phyloP scores from a whole-genome alignment of 2,113 vertebrate genomes.

The Chaetodon trifascialis region DNA sequence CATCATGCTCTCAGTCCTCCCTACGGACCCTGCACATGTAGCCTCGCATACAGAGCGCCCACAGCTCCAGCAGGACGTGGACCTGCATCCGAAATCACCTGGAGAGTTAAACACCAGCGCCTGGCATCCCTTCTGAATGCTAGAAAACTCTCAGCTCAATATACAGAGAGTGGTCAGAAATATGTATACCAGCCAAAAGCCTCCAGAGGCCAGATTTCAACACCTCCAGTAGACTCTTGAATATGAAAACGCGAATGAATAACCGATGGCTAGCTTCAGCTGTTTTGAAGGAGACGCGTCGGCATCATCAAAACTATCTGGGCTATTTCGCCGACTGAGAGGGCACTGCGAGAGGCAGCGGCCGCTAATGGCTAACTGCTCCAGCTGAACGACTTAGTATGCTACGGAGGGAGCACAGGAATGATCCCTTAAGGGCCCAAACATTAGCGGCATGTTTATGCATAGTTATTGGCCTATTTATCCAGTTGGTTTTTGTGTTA shows the following conservation, averaged over 20 bases:
- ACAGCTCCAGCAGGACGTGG: conserved; percentile 31
- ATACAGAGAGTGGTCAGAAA: not conserved
- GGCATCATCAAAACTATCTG: conserved; percentile 46
- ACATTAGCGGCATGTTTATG: conserved; percentile 78
- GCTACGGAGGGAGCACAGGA: conserved; percentile 43
- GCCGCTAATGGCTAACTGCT: conserved; percentile 54
- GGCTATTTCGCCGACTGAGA: conserved; percentile 27
- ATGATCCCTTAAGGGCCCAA: conserved; percentile 68
- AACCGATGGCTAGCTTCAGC: conserved; percentile 28
- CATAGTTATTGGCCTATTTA: conserved; percentile 74
- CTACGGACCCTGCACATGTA: conserved; percentile 42
- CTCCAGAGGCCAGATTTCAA: not conserved
- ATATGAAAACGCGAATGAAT: not conserved
- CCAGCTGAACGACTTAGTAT: conserved; percentile 62
- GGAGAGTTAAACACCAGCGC: conserved; percentile 27
- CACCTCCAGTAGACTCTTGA: not conserved
- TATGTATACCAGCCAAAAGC: not conserved
- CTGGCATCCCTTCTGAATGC: not conserved
- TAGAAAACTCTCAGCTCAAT: conserved; percentile 10
- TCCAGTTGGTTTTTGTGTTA: conserved; percentile 68
- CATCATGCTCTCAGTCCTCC: conserved; percentile 71
- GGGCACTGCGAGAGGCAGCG: conserved; percentile 12
- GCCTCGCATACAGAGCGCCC: conserved; percentile 76
- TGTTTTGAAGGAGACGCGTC: conserved; percentile 7
- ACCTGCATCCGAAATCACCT: conserved; percentile 68